phyloP scores from a whole-genome alignment of 2,888 invertebrate genomes.

The Drosophila niveifrons region DNA sequence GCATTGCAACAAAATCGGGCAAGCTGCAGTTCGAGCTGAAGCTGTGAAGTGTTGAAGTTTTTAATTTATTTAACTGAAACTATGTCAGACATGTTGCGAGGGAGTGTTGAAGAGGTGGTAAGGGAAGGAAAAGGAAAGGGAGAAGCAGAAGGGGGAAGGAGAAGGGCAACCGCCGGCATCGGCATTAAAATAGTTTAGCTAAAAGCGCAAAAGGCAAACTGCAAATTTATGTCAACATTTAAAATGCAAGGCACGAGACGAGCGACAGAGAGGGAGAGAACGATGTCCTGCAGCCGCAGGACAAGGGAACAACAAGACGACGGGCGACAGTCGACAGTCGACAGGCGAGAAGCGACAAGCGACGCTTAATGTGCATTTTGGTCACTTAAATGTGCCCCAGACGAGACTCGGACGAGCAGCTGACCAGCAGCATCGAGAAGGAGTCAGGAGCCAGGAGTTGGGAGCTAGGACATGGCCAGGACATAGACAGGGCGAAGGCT shows the following conservation, averaged over 20 bases:
- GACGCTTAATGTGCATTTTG: conserved; percentile 72
- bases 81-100: conserved; percentile 44
- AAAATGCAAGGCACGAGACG: conserved; percentile 66
- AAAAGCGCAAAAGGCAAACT: conserved; percentile 65
- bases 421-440: conserved; percentile 21
- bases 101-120: neutral
- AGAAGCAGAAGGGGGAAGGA: no score
- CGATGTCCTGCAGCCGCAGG: conserved; percentile 33
- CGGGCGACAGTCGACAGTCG: conserved; percentile 21
- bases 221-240: conserved; percentile 72
- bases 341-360: conserved; percentile 41
- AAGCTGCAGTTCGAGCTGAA: conserved; percentile 17
- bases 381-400: conserved; percentile 71
- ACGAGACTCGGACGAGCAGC: conserved; percentile 21
- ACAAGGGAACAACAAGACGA: conserved; percentile 22
- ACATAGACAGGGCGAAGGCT: neutral
- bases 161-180: conserved; percentile 9
- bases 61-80: conserved; percentile 67
- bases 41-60: conserved; percentile 63
- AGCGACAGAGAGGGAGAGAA: conserved; percentile 3
- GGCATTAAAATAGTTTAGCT: conserved; percentile 69
- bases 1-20: conserved; percentile 37
- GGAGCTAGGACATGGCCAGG: neutral
- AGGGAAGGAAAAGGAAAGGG: neutral
- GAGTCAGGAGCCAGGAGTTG: conserved; percentile 1